These are phyloP conservation scores for Chaenodraco wilsoni DNA, from an alignment of 2,797 vertebrate genomes.

Conservation along the genomic window DNA sequence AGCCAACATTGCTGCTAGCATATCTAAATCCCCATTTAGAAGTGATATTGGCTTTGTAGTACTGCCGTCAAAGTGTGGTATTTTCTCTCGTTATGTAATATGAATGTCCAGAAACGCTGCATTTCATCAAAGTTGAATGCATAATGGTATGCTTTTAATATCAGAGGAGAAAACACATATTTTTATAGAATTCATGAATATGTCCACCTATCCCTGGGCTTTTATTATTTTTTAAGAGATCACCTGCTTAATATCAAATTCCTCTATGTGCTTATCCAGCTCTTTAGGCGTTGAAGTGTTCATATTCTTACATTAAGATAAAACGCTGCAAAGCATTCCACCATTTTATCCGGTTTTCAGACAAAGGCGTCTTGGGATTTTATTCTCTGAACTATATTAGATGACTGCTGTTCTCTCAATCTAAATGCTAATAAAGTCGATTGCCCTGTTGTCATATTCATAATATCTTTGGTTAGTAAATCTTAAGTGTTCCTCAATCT, in stretches of 20 bases:
- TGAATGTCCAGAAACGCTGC: background rate
- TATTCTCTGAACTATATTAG: background rate
- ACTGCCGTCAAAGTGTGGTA: background rate
- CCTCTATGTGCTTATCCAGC: too few relatives aligned
- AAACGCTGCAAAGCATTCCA: background rate
- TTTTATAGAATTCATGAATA: constrained; percentile 3
- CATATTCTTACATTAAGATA: background rate
- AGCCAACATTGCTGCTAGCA: background rate
- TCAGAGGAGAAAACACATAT: background rate
- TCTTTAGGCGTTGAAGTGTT: background rate
- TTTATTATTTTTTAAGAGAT: constrained; percentile 8
- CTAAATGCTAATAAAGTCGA: background rate
- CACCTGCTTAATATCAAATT: background rate
- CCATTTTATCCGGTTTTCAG: constrained; percentile 29
- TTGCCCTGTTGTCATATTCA: background rate
- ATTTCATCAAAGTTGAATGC: background rate
- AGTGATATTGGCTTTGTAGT: background rate
- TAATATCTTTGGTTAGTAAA: background rate
- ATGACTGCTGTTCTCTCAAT: background rate
- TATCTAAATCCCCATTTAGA: background rate
- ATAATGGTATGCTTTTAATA: background rate
- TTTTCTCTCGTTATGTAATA: background rate
- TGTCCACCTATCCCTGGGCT: background rate
- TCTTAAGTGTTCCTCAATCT: background rate
- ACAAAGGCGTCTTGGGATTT: too few relatives aligned